Percentiles rank a stretch among this genome's conserved stretches.
Evolutionary conservation across 2,888 invertebrate species (phyloP).

Genomic region (Blastobasis lacticolella): DNA sequence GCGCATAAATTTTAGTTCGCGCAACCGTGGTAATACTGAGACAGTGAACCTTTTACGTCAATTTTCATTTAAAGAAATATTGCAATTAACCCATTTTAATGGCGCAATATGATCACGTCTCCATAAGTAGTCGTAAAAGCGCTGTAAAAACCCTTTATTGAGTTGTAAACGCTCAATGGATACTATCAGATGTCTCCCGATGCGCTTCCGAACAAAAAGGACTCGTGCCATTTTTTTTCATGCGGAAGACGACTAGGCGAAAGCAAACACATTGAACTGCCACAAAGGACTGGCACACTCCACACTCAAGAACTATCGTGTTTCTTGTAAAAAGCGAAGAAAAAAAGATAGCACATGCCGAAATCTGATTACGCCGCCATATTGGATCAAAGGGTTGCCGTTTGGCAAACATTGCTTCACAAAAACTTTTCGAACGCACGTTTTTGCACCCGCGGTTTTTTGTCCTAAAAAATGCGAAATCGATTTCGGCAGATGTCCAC

Average conservation of each 20-base stretch:
- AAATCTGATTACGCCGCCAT: slow-evolving; percentile 68
- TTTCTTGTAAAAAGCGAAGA: slow-evolving; percentile 51
- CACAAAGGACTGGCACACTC: slow-evolving; percentile 64
- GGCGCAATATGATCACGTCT: no score
- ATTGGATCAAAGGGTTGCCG: slow-evolving; percentile 69
- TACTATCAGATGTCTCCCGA: slow-evolving; percentile 6
- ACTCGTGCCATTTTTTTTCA: slow-evolving; percentile 66
- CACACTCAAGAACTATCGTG: slow-evolving; percentile 61
- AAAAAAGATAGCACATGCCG: slow-evolving; percentile 68
- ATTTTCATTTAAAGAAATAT: no score
- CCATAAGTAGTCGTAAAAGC: neutral
- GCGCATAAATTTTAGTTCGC: no score
- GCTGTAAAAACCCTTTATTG: slow-evolving; percentile 3
- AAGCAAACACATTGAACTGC: slow-evolving; percentile 60
- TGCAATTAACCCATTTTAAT: no score
- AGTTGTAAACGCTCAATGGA: neutral
- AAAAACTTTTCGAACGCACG: slow-evolving; percentile 43
- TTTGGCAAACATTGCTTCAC: slow-evolving; percentile 51
- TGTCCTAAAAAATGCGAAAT: slow-evolving; percentile 64
- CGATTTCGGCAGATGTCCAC: slow-evolving; percentile 71
- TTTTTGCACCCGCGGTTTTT: slow-evolving; percentile 66
- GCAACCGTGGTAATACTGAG: no score
- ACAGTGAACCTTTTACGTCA: no score
- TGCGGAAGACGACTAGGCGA: slow-evolving; percentile 57
- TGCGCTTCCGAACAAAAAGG: slow-evolving; percentile 28